phyloP scores from a whole-genome alignment of 2,888 invertebrate genomes.

The Amaurobius ferox region DNA sequence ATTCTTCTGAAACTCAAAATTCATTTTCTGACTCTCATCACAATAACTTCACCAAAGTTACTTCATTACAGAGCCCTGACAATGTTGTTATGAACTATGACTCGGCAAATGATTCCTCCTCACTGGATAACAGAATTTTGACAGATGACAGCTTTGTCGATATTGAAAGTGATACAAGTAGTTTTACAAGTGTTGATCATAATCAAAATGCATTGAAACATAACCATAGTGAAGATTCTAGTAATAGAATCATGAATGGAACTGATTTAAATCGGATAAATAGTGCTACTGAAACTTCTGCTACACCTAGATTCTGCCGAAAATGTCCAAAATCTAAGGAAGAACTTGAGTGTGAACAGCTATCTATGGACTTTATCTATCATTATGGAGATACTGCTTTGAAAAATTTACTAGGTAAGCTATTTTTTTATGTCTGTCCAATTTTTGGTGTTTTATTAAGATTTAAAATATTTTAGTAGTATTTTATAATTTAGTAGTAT shows the following conservation, averaged over 20 bases:
- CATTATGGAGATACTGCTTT: conserved; percentile 81
- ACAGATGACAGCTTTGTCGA: conserved; percentile 5
- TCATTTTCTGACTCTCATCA: conserved; percentile 33
- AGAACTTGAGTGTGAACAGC: conserved; percentile 87
- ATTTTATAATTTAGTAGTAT: no score
- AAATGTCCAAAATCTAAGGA: conserved; percentile 79
- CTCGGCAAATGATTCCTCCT: conserved; percentile 5
- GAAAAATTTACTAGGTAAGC: conserved; percentile 82
- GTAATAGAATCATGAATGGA: conserved; percentile 38
- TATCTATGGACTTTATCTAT: conserved; percentile 80
- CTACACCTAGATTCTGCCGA: conserved; percentile 38
- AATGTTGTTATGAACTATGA: conserved; percentile 41
- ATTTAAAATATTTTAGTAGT: no score
- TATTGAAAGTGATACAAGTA: conserved; percentile 24
- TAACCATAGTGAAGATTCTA: conserved; percentile 25
- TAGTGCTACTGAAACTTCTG: conserved; percentile 61
- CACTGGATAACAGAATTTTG: conserved; percentile 23
- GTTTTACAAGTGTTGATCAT: conserved; percentile 38
- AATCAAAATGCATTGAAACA: conserved; percentile 64
- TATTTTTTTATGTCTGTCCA: conserved; percentile 73
- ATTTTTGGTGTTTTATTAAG: no score
- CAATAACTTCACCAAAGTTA: conserved; percentile 32
- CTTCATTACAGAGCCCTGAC: conserved; percentile 23
- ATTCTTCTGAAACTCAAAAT: conserved; percentile 21
- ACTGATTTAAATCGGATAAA: conserved; percentile 54